phyloP scores from a whole-genome alignment of 2,888 invertebrate species.

The Andrena camellia region DNA sequence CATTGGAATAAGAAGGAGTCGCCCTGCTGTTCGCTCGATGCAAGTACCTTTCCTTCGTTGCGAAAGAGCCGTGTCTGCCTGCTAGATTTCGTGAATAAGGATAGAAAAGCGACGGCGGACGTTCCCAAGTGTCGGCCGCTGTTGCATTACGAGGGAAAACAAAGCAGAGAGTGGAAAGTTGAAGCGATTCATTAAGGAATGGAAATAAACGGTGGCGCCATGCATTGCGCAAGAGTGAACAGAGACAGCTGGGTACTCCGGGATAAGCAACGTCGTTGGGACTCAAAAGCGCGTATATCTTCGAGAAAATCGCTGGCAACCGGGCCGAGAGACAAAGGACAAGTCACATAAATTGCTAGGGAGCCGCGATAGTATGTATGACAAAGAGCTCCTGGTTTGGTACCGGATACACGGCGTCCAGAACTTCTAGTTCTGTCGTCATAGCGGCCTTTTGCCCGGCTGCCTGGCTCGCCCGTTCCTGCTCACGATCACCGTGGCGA shows the following conservation, averaged over 20 bases:
- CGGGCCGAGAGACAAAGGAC: slow-evolving; percentile 42
- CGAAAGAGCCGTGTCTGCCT: not conserved
- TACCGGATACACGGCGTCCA: slow-evolving; percentile 34
- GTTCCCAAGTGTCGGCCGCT: not conserved
- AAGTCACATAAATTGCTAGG: slow-evolving; percentile 41
- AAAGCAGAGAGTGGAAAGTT: not conserved
- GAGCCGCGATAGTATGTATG: slow-evolving; percentile 40
- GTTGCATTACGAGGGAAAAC: not conserved
- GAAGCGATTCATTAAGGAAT: slow-evolving; percentile 36
- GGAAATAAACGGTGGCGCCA: slow-evolving; percentile 41
- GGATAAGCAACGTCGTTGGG: not conserved
- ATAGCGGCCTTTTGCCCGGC: slow-evolving; percentile 15
- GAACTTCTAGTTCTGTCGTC: slow-evolving; percentile 39
- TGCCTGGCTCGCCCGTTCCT: not conserved
- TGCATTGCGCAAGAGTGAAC: slow-evolving; percentile 18
- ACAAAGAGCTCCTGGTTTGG: slow-evolving; percentile 41
- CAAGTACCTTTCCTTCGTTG: not conserved
- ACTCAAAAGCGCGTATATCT: slow-evolving; percentile 36
- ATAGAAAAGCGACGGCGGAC: not conserved
- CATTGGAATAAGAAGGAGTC: not conserved
- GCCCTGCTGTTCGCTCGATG: not conserved
- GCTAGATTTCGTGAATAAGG: not conserved
- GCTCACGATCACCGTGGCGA: slow-evolving; percentile 20
- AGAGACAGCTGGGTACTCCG: not conserved
- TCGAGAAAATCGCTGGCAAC: slow-evolving; percentile 37